phyloP scores from a whole-genome alignment of 2,888 invertebrate genomes.

The Reticulitermes lucifugus region DNA sequence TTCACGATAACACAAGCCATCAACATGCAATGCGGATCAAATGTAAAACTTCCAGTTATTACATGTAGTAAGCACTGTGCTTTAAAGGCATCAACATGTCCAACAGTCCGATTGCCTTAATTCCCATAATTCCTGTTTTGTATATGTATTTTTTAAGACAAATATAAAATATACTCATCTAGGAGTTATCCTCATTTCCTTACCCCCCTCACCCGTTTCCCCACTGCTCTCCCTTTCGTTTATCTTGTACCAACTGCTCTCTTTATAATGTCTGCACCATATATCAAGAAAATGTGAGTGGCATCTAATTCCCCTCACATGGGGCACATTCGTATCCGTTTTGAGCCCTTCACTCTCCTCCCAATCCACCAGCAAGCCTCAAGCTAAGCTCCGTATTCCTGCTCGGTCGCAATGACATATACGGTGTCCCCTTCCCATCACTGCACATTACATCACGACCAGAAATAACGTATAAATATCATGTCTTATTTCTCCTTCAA shows the following conservation, averaged over 20 bases:
- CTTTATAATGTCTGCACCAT: background rate
- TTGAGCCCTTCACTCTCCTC: background rate
- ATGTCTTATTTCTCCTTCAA: background rate
- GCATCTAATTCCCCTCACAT: conserved; percentile 1
- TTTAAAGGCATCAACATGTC: background rate
- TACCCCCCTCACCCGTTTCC: no score
- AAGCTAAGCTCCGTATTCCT: background rate
- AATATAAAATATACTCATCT: no score
- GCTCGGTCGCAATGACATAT: background rate
- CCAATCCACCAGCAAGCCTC: background rate
- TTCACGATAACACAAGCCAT: no score
- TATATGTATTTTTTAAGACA: no score
- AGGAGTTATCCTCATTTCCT: no score
- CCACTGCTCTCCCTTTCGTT: background rate
- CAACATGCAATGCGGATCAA: no score
- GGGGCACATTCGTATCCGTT: background rate
- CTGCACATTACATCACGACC: background rate
- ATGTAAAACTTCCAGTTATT: no score
- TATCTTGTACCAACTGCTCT: background rate
- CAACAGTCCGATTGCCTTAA: background rate
- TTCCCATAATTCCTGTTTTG: no score
- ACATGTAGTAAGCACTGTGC: no score
- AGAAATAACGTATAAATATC: background rate
- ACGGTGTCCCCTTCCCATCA: background rate
- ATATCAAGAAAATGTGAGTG: background rate